phyloP scores from a whole-genome alignment of 2,797 vertebrate species.

The Columba guinea region DNA sequence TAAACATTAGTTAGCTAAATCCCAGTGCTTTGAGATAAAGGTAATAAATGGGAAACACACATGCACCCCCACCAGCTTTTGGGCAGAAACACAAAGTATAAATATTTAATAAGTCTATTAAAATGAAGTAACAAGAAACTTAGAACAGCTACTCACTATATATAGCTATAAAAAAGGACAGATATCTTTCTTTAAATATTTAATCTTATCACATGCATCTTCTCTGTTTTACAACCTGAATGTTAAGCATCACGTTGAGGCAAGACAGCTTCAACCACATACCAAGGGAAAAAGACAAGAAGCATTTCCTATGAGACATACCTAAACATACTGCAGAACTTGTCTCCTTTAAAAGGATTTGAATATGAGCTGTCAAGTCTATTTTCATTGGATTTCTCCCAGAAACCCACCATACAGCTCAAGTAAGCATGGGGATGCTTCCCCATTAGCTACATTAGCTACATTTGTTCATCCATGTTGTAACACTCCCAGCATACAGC shows the following conservation, averaged over 20 bases:
- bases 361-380: background rate
- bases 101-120: conserved; percentile 41
- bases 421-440: background rate
- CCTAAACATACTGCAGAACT: background rate
- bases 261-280: background rate
- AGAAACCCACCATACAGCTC: background rate
- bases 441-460: background rate
- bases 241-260: background rate
- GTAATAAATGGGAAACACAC: background rate
- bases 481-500: background rate
- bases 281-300: background rate
- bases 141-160: background rate
- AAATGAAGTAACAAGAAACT: background rate
- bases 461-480: background rate
- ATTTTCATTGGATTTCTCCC: conserved; percentile 13
- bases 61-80: background rate
- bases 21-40: background rate
- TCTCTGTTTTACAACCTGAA: background rate
- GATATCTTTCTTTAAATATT: background rate
- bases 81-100: background rate
- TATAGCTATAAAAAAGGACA: background rate
- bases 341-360: background rate
- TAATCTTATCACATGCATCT: background rate
- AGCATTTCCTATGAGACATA: background rate
- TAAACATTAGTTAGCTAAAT: background rate